Evolutionary conservation across 2,113 vertebrate species (phyloP).

Genomic region (Oreocharis arfaki): DNA sequence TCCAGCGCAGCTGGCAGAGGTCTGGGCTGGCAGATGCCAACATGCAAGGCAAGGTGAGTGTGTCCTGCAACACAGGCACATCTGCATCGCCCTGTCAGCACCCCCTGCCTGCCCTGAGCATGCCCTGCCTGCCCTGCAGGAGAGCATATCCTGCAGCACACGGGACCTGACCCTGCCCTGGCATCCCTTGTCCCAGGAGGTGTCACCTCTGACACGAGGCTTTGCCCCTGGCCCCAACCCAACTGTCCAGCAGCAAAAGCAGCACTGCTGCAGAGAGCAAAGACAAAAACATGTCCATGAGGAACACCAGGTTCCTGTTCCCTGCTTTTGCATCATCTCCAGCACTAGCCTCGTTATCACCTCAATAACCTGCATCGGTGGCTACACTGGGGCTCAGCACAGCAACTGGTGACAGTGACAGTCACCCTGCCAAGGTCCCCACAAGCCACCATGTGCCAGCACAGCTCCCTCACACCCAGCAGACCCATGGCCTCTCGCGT

Average conservation of each 20-base stretch:
- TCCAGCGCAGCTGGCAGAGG: fast-evolving
- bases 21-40: fast-evolving
- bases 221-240: background rate
- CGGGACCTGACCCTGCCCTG: background rate
- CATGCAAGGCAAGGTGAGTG: fast-evolving
- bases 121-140: fast-evolving
- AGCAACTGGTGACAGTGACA: background rate
- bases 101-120: background rate
- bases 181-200: background rate
- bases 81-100: fast-evolving
- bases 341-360: background rate
- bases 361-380: fast-evolving
- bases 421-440: background rate
- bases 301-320: background rate
- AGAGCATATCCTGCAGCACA: background rate
- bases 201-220: background rate
- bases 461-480: background rate
- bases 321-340: background rate
- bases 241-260: background rate
- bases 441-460: fast-evolving
- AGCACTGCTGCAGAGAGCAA: background rate
- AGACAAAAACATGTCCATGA: background rate
- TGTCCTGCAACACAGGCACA: fast-evolving
- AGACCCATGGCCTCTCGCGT: fast-evolving
- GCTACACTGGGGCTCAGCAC: background rate